Evolutionary conservation across 2,888 invertebrate species (phyloP).

Genomic region (Lasioglossum calceatum): DNA sequence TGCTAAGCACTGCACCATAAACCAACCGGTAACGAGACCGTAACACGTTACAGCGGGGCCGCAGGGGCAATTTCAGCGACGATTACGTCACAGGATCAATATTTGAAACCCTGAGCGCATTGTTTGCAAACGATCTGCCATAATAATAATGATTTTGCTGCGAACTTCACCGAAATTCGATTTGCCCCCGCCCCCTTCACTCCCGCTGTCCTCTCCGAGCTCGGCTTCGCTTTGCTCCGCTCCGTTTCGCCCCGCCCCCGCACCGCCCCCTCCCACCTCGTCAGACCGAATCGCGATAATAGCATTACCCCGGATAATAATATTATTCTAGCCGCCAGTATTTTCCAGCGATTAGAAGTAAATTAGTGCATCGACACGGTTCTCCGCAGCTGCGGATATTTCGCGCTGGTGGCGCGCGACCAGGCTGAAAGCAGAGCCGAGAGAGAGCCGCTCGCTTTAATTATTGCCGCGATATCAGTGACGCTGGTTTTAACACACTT

Average conservation of each 20-base stretch:
- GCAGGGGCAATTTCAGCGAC: conserved; percentile 51
- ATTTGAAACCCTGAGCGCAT: conserved; percentile 61
- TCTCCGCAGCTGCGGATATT: conserved; percentile 32
- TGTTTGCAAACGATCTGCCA: conserved; percentile 60
- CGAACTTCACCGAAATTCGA: conserved; percentile 58
- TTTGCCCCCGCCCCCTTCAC: conserved; percentile 11
- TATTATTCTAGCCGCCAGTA: conserved; percentile 60
- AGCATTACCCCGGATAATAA: conserved; percentile 61
- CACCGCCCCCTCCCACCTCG: background rate
- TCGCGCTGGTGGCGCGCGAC: conserved; percentile 26
- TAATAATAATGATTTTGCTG: conserved; percentile 62
- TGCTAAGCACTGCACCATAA: conserved; percentile 47
- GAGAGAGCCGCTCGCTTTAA: conserved; percentile 26
- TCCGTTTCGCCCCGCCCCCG: too few species aligned
- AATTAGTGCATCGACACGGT: conserved; percentile 47
- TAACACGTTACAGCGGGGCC: conserved; percentile 52
- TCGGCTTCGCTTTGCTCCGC: background rate
- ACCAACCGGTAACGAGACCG: conserved; percentile 51
- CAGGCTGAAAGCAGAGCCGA: background rate
- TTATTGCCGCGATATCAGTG: conserved; percentile 39
- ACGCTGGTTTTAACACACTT: conserved; percentile 47
- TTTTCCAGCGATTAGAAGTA: conserved; percentile 60
- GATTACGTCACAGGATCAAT: conserved; percentile 61
- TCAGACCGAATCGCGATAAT: conserved; percentile 52
- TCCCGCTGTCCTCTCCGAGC: background rate